Evolutionary conservation across 2,888 invertebrate genomes (phyloP).

Genomic region (Beris chalybata): DNA sequence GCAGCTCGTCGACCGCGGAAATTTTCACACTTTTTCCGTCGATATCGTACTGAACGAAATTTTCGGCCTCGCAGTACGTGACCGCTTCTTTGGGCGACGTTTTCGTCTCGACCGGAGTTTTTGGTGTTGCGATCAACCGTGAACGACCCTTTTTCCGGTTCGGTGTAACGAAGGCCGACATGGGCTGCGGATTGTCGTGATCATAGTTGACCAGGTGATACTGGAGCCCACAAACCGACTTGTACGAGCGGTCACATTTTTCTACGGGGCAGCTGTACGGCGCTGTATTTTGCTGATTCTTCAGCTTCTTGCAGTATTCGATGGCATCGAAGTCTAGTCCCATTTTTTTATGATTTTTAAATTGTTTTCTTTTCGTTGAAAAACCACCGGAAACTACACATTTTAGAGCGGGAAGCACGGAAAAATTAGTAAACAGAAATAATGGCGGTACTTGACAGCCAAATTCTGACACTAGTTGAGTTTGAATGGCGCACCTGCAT

Average conservation of each 20-base stretch:
- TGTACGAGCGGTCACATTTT: slow-evolving; percentile 83
- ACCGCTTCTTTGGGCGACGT: slow-evolving; percentile 69
- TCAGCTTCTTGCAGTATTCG: slow-evolving; percentile 80
- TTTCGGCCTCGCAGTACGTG: slow-evolving; percentile 82
- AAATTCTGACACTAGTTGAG: slow-evolving; percentile 21
- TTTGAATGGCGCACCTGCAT: slow-evolving; percentile 2
- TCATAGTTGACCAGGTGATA: slow-evolving; percentile 85
- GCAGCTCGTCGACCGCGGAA: slow-evolving; percentile 67
- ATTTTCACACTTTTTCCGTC: slow-evolving; percentile 74
- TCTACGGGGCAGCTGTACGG: slow-evolving; percentile 86
- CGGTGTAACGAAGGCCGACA: slow-evolving; percentile 64
- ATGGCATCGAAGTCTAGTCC: slow-evolving; percentile 84
- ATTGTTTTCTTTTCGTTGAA: neutral
- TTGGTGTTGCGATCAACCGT: slow-evolving; percentile 59
- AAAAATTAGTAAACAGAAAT: slow-evolving; percentile 22
- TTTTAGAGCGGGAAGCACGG: neutral
- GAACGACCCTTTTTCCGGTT: slow-evolving; percentile 66
- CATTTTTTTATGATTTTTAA: slow-evolving; percentile 57
- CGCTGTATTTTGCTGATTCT: slow-evolving; percentile 64
- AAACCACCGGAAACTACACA: neutral
- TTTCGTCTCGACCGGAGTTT: slow-evolving; percentile 53
- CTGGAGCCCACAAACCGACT: slow-evolving; percentile 82
- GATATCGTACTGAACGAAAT: slow-evolving; percentile 84
- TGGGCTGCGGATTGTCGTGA: slow-evolving; percentile 74
- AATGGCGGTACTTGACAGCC: slow-evolving; percentile 26